Percentiles rank a stretch among this genome's conserved stretches.
phyloP scores from a whole-genome alignment of 2,113 vertebrate genomes.

The Chaetodon auriga region DNA sequence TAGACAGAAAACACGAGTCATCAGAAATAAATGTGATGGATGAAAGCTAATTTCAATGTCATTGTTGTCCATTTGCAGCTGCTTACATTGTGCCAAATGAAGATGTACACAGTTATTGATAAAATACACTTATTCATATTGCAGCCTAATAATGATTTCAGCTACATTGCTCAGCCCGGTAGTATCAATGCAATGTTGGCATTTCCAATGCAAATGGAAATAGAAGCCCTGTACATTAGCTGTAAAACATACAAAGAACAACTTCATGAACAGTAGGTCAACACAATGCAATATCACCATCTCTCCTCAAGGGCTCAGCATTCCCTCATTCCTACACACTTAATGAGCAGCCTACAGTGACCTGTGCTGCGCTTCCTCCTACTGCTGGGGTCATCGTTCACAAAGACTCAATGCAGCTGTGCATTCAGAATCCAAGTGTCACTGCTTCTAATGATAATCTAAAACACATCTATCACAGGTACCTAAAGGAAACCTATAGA shows the following conservation, averaged over 20 bases:
- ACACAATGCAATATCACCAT: conserved; percentile 59
- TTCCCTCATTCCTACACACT: conserved; percentile 40
- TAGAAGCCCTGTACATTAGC: neutral
- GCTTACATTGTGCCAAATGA: neutral
- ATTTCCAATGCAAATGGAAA: neutral
- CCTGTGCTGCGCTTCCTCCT: conserved; percentile 7
- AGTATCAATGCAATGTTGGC: neutral
- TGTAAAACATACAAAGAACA: neutral
- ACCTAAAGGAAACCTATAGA: neutral
- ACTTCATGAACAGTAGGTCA: conserved; percentile 6
- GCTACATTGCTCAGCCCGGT: neutral
- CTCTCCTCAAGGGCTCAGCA: conserved; percentile 67
- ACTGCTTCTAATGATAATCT: neutral
- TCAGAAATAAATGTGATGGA: neutral
- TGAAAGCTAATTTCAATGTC: neutral
- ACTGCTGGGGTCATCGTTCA: conserved; percentile 16
- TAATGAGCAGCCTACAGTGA: conserved; percentile 45
- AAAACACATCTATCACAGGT: neutral
- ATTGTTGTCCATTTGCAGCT: neutral
- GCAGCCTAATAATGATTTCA: neutral
- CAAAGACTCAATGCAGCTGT: conserved; percentile 34
- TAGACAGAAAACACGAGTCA: conserved; percentile 18
- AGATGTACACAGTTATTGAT: neutral
- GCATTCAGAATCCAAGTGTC: conserved; percentile 20
- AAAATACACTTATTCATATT: neutral